Evolutionary conservation across 2,113 vertebrate species (phyloP), one percentile per base, ranked within the genome.

Genomic region (Gasterosteus aculeatus): DNA sequence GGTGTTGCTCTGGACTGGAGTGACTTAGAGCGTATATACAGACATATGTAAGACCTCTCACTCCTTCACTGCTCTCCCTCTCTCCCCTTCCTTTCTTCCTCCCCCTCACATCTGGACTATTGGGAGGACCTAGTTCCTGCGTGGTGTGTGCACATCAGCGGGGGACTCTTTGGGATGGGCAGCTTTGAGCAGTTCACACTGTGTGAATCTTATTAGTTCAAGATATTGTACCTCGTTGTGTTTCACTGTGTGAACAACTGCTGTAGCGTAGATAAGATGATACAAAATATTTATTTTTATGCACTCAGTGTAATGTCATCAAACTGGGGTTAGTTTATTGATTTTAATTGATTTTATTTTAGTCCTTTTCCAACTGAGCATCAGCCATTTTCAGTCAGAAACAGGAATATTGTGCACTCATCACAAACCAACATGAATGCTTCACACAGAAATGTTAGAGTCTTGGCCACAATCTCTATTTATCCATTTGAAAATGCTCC

Each of bases 31-130:
- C 8, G 15, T n/a, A 61, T 64, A 51, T 61, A 56, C 12, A 2
- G 41, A 80, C 76, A 78, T 54, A 47, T 65, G 35, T 29, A 68
- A 14, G 47, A 39, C 67, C 61, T 79, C 74, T 72, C 46, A 12
- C 44, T 65, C 39, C 46, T 29, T 63, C 74, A 69, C 57, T 15
- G 42, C 15, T 39, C 39, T 26, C 42, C 44, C 64, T 22, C 73
- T 54, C 69, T 51, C 51, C 42, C 35, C 38, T 49, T 46, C 38
- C n/a, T 85, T 83, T 78, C 69, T 82, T 89, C 86, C 83, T 80
- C 91, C 92, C 89, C 90, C 88, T 85, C 91, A 93, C 92, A 94
- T 95, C 91, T 94, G 93, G 81, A 82, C 10, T 75, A 54, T 77
- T 92, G 91, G 88, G 89, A 90, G 78, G 62, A 26, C 64, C 38